Base-by-base conservation (phyloP, 2,113 vertebrate species). In the Mugil cephalus region DNA sequence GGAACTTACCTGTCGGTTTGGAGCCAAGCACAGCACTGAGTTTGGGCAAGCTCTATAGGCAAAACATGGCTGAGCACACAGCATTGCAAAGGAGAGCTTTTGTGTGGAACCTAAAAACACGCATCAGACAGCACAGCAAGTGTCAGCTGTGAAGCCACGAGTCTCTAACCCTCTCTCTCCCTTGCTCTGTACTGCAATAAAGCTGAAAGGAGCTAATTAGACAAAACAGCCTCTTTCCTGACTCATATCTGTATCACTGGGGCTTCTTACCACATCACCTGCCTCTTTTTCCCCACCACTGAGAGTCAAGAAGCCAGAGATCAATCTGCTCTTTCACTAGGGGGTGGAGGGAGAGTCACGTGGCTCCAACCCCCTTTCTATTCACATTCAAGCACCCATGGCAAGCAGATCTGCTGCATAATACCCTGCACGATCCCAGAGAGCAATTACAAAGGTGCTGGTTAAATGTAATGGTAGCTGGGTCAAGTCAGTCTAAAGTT, bases 31-130 rank as follows among this genome's bases (percentile, higher is more conserved):
- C 61, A 76, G 64, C 59, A 87, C 75, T 47, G 91, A 89, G 81
- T 91, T 87, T 61, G 83, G 77, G 69, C 83, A 84, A 69, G 79
- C 80, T 88, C 83, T 82, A 83, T 82, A 92, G 82, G 75, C 86
- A 66, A 88, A 85, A 76, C 87, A 92, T 50, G 91, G 66, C 84
- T 91, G 91, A 85, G 88, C 78, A 65, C 89, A 94, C 83, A 93
- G 90, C 91, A 93, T 93, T 74, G 87, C 81, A 82, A 80, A 82
- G 39, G 60, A 79, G 73, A 77, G 67, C 79, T 82, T 90, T 88
- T 58, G 70, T 68, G 61, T 67, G 24, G 64, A 87, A 87, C 43
- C 88, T 74, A 86, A 84, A 92, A 88, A 82, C 67, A 74, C 35
- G 53, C 72, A 81, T 84, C 72, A 71, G 80, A 69, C 67, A 60